Conservation (phyloP, 1,140 invertebrate species). For the Sesamia nonagrioides region DNA sequence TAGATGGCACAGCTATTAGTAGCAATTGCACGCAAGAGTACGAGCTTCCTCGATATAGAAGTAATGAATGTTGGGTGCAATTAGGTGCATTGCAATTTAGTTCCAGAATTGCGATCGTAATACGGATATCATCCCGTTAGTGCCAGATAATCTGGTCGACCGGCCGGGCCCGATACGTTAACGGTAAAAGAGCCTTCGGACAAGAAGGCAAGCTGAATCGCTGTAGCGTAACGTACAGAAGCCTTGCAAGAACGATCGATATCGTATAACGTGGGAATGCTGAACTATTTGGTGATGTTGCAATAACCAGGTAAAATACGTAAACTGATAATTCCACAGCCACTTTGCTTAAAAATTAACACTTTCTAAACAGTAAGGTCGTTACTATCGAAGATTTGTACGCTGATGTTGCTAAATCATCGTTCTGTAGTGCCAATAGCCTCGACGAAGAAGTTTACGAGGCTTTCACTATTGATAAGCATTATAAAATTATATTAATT, state of each 20-base stretch:
- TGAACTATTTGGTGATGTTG: constrained; percentile 46
- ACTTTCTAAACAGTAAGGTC: constrained; percentile 57
- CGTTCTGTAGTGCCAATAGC: constrained; percentile 47
- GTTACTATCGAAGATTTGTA: constrained; percentile 36
- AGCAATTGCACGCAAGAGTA: constrained; percentile 24
- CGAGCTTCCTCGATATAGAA: constrained; percentile 43
- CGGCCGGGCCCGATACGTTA: constrained; percentile 61
- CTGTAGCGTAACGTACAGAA: constrained; percentile 65
- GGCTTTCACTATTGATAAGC: constrained; percentile 31
- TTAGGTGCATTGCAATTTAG: constrained; percentile 27
- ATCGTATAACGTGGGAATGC: constrained; percentile 66
- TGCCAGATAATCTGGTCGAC: constrained; percentile 64
- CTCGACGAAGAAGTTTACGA: constrained; percentile 17
- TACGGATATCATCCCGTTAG: constrained; percentile 69
- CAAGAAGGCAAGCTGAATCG: constrained; percentile 54
- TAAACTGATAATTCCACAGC: constrained; percentile 16
- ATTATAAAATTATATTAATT: constrained; percentile 27
- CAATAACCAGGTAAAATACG: constrained; percentile 19
- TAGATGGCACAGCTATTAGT: background rate
- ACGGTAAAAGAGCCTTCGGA: constrained; percentile 67
- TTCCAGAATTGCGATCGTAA: constrained; percentile 51
- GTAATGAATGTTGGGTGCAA: constrained; percentile 46
- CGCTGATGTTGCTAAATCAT: constrained; percentile 51
- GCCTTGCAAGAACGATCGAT: constrained; percentile 74
- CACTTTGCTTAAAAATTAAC: constrained; percentile 47